These are phyloP conservation scores for Hemicentrotus pulcherrimus DNA, from an alignment of 35 echinoderm and acorn worm species.

Conservation along the genomic window DNA sequence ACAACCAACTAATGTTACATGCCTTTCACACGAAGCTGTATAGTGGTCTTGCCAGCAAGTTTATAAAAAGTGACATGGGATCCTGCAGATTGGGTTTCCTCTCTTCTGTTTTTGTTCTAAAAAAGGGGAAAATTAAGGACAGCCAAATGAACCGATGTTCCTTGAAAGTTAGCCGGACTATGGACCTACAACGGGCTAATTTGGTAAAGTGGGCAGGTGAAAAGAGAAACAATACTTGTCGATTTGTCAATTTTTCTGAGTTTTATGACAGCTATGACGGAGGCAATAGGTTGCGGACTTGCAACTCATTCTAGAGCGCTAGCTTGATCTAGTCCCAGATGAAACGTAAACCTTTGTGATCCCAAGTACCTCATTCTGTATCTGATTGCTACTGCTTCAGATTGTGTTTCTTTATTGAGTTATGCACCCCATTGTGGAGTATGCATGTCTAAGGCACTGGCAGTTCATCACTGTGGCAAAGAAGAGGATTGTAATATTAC, in stretches of 20 bases:
- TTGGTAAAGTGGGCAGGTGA: neutral
- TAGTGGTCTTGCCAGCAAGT: neutral
- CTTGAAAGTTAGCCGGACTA: neutral
- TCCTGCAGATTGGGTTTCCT: neutral
- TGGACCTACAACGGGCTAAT: neutral
- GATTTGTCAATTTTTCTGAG: neutral
- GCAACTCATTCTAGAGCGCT: neutral
- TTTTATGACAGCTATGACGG: neutral
- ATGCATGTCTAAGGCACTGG: neutral
- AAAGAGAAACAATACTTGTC: neutral
- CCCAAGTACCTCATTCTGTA: neutral
- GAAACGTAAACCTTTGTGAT: constrained; percentile 2
- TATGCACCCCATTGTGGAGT: neutral
- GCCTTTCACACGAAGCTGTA: neutral
- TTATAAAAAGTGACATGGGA: neutral
- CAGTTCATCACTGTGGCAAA: neutral
- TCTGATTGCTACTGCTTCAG: neutral
- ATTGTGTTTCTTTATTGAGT: neutral
- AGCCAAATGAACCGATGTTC: neutral
- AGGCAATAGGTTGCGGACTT: neutral
- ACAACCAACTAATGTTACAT: neutral
- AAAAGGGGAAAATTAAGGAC: neutral
- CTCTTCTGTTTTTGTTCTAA: neutral
- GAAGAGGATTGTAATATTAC: neutral
- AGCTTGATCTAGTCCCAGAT: neutral